Percentiles rank a stretch among this genome's conserved stretches.
These are phyloP conservation scores for Carabus problematicus DNA, from an alignment of 2,888 invertebrate species.

Conservation along the genomic window DNA sequence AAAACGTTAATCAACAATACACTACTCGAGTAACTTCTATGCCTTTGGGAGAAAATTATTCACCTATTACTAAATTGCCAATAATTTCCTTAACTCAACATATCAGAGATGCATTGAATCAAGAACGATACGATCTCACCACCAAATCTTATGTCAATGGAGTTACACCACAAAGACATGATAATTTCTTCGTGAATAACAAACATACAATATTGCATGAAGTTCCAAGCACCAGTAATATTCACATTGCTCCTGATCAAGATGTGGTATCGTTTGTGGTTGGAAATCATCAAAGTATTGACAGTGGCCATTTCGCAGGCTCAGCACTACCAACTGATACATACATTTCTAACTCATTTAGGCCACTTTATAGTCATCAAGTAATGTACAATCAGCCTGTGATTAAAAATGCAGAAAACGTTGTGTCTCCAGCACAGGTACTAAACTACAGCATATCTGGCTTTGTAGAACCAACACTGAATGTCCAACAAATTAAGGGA, in stretches of 20 bases:
- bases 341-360: conserved; percentile 57
- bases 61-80: conserved; percentile 28
- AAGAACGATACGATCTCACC: conserved; percentile 53
- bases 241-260: conserved; percentile 69
- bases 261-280: conserved; percentile 71
- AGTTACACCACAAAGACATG: conserved; percentile 17
- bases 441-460: conserved; percentile 16
- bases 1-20: conserved; percentile 13
- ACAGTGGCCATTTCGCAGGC: conserved; percentile 58
- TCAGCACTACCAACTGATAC: conserved; percentile 63
- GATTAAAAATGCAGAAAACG: conserved; percentile 12
- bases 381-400: conserved; percentile 26
- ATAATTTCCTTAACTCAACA: conserved; percentile 56
- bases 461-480: conserved; percentile 51
- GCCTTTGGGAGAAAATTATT: conserved; percentile 58
- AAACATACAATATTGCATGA: conserved; percentile 51
- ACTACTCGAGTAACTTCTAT: conserved; percentile 55
- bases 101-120: conserved; percentile 56
- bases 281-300: conserved; percentile 69
- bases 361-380: conserved; percentile 51
- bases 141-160: conserved; percentile 49
- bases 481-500: conserved; percentile 56
- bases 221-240: conserved; percentile 67
- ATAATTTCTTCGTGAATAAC: conserved; percentile 49
- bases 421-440: conserved; percentile 25